Conservation (phyloP, 2,888 invertebrate genomes). For the Empis stercorea region DNA sequence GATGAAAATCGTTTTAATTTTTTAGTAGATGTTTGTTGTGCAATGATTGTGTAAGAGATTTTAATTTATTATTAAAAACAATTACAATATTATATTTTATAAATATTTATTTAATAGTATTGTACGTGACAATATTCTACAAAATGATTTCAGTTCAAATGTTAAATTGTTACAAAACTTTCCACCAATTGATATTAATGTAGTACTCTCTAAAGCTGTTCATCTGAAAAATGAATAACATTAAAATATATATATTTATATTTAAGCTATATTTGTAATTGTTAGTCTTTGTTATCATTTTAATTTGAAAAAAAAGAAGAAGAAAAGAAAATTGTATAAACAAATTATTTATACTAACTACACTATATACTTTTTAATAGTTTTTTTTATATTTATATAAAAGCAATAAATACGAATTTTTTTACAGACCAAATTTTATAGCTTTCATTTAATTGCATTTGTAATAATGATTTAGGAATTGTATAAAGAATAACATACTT, state of each 20-base stretch:
- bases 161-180: conserved; percentile 90
- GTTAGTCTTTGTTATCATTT: too few species aligned
- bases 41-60: conserved; percentile 97
- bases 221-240: conserved; percentile 19
- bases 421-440: too few species aligned
- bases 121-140: conserved; percentile 66
- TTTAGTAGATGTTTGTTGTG: conserved; percentile 84
- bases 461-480: too few species aligned
- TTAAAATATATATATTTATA: background rate
- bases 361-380: too few species aligned
- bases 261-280: too few species aligned
- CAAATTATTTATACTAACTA: too few species aligned
- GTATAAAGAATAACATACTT: too few species aligned
- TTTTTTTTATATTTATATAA: too few species aligned
- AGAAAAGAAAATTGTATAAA: too few species aligned
- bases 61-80: conserved; percentile 1
- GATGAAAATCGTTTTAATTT: conserved; percentile 83
- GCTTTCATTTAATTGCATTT: too few species aligned
- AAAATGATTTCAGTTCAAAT: conserved; percentile 84
- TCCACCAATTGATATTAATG: conserved; percentile 76
- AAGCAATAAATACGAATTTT: too few species aligned
- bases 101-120: conserved; percentile 46
- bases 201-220: conserved; percentile 67
- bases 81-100: background rate
- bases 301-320: too few species aligned